These are phyloP conservation scores for Caenorhabditis sp. DNA, from an alignment of 2,888 invertebrate genomes.

Conservation along the genomic window DNA sequence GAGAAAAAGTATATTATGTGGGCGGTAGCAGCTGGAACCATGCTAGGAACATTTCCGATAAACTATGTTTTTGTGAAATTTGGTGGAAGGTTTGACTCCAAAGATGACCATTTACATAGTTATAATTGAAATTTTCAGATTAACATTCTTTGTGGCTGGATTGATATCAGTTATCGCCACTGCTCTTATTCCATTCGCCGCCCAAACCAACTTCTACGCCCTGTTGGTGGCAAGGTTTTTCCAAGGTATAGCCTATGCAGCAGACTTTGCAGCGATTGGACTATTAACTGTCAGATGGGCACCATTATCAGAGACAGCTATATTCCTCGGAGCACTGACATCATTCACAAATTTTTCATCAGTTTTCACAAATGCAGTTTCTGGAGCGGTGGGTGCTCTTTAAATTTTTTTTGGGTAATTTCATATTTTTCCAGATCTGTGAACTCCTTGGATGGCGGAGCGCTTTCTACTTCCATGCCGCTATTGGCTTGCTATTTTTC, in stretches of 20 bases:
- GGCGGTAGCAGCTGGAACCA: conserved; percentile 61
- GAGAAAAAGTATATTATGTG: conserved; percentile 59
- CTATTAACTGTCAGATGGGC: conserved; percentile 62
- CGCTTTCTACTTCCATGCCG: conserved; percentile 61
- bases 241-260: conserved; percentile 55
- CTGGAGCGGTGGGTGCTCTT: conserved; percentile 53
- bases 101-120: too few relatives aligned
- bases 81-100: conserved; percentile 36
- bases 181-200: conserved; percentile 46
- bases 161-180: conserved; percentile 49
- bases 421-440: conserved; percentile 44
- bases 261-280: conserved; percentile 61
- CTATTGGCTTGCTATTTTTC: conserved; percentile 38
- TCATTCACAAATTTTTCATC: conserved; percentile 62
- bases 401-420: neutral
- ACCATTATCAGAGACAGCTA: conserved; percentile 57
- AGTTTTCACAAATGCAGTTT: conserved; percentile 57
- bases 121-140: too few relatives aligned
- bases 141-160: conserved; percentile 52
- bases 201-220: conserved; percentile 33
- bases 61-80: conserved; percentile 56
- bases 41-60: conserved; percentile 61
- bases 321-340: conserved; percentile 63
- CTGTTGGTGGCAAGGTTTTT: conserved; percentile 46
- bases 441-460: conserved; percentile 62